Evolutionary conservation across 2,113 vertebrate genomes (phyloP).

Genomic region (Mellivora capensis): DNA sequence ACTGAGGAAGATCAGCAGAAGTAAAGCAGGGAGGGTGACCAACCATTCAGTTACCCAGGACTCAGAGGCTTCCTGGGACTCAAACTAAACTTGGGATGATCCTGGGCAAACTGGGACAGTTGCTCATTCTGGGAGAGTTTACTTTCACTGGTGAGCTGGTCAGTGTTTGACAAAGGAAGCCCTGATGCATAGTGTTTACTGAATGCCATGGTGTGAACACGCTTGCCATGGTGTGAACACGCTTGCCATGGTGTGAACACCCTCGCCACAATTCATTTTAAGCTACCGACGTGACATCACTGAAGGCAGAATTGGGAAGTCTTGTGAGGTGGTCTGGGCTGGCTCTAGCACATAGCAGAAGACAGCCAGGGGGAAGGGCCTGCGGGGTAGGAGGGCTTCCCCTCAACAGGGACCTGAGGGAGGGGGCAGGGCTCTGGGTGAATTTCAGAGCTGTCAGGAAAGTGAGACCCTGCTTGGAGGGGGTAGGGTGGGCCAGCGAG

Average conservation of each 20-base stretch:
- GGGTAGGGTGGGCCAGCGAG: not conserved
- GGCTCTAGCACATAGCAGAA: accelerated
- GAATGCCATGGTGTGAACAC: not conserved
- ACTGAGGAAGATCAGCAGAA: not conserved
- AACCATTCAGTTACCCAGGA: not conserved
- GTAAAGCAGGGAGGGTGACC: not conserved
- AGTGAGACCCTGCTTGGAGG: not conserved
- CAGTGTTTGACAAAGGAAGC: not conserved
- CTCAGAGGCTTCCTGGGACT: not conserved
- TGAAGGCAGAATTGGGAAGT: not conserved
- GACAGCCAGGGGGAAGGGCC: not conserved
- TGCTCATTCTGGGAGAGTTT: not conserved
- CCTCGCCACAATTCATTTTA: not conserved
- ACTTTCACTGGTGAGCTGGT: not conserved
- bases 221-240: not conserved
- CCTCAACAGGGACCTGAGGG: not conserved
- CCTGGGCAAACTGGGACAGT: accelerated
- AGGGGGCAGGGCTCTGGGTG: not conserved
- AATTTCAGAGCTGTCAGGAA: not conserved
- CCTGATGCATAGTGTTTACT: not conserved
- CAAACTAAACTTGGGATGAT: not conserved
- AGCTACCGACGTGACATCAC: not conserved
- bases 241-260: not conserved
- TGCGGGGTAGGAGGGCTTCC: not conserved
- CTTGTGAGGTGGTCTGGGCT: not conserved